Evolutionary conservation across 2,888 invertebrate genomes (phyloP), one percentile per base, ranked within the genome.

Genomic region (Lasioglossum morio): DNA sequence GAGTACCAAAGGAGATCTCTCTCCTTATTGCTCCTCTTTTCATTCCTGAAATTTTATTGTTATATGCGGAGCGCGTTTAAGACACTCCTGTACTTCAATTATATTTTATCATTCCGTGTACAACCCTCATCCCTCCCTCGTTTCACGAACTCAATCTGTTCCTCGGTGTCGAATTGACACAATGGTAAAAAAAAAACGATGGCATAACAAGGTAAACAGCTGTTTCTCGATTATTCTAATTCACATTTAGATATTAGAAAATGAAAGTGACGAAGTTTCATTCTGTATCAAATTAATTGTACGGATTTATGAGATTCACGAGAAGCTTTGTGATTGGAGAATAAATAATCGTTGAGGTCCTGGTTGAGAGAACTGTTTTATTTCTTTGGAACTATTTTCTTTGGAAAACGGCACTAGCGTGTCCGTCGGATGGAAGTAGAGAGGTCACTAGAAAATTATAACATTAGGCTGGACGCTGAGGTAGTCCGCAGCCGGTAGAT

Each of bases 401-500:
- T n/a, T n/a, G n/a, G 16, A 30, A 63, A 63, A 63, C 7, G 30
- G 16, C 27, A 30, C 14, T 30, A 4, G 34, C 14, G 12, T 34
- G 14, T 34, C 23, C 23, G 78, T 16, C 4, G 4, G 14, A 23
- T 30, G 30, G 40, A 19, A 72, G 34, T 7, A 30, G 30, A 60
- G 34, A 48, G 48, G 14, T 72, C 16, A 46, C 27, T 43, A 78
- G 48, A 8, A 72, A 87, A 82, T 86, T 82, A 86, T 86, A 78
- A 81, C 85, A 77, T 87, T 82, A 86, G 74, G 72, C 72, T 60
- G 77, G 57, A 77, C 63, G 48, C 34, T 23, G 27, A 72, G 82
- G 82, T 77, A 85, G 79, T 48, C 53, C 63, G 73, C 57, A 72
- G 75, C 78, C 43, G 82, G 86, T 79, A 86, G 87, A 87, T 87